Conservation (phyloP, 2,113 vertebrate genomes). For the Thermophis baileyi region DNA sequence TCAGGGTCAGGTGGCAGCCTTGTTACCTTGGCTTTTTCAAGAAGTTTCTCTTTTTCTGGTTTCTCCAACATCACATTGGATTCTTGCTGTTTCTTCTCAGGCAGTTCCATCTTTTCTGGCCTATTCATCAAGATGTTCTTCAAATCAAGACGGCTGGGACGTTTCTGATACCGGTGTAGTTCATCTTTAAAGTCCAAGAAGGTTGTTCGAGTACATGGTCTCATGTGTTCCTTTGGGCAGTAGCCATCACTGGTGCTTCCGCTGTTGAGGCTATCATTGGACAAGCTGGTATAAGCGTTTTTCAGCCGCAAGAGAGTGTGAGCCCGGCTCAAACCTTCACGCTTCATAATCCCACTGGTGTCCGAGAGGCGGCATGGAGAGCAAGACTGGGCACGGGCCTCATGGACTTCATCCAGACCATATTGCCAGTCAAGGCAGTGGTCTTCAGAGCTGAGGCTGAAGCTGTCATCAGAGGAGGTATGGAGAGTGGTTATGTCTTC, state of each 20-base stretch:
- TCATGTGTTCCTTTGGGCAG: conserved; percentile 83
- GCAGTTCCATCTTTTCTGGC: conserved; percentile 41
- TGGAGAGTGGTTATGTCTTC: conserved; percentile 92
- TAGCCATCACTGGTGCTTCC: conserved; percentile 89
- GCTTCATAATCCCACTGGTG: conserved; percentile 66
- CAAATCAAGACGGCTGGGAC: conserved; percentile 88
- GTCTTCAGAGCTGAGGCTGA: conserved; percentile 95
- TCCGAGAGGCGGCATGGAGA: conserved; percentile 85
- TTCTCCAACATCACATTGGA: accelerated
- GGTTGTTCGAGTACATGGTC: conserved; percentile 66
- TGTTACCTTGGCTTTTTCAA: conserved; percentile 54
- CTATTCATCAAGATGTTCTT: conserved; percentile 72
- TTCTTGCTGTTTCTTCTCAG: background rate
- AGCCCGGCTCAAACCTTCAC: conserved; percentile 74
- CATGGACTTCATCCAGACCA: conserved; percentile 79
- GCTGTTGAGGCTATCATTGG: conserved; percentile 93
- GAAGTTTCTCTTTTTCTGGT: conserved; percentile 16
- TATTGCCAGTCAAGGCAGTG: conserved; percentile 87
- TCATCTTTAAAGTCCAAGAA: conserved; percentile 64
- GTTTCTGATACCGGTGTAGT: conserved; percentile 65
- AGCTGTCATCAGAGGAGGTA: conserved; percentile 93
- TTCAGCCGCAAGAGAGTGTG: conserved; percentile 84
- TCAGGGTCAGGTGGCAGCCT: conserved; percentile 53
- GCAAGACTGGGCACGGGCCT: conserved; percentile 85
- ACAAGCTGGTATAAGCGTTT: conserved; percentile 82